A percentile compares a stretch with the other conserved stretches of the same genome.
phyloP scores from a whole-genome alignment of 2,113 vertebrate genomes.

The Leptosomus discolor region DNA sequence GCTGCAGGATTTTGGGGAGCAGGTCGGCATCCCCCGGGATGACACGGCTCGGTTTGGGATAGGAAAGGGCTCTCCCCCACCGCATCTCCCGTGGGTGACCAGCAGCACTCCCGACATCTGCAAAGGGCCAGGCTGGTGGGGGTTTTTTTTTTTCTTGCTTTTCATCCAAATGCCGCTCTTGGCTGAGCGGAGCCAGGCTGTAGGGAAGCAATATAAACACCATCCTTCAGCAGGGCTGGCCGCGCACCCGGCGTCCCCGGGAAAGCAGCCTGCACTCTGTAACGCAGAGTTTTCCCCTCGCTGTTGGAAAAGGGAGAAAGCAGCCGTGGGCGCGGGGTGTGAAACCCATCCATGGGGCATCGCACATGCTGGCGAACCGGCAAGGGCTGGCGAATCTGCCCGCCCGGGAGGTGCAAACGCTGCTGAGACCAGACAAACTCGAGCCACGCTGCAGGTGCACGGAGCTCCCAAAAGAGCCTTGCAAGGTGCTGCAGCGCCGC shows the following conservation, averaged over 20 bases:
- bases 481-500: not conserved
- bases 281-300: not conserved
- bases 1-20: not conserved
- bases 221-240: not conserved
- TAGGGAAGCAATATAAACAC: constrained; percentile 21
- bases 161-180: not conserved
- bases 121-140: not conserved
- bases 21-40: fast-evolving
- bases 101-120: not conserved
- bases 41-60: not conserved
- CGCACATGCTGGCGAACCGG: fast-evolving
- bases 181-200: not conserved
- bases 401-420: fast-evolving
- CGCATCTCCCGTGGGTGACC: fast-evolving
- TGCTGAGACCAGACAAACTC: fast-evolving
- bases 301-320: not conserved
- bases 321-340: fast-evolving
- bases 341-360: fast-evolving
- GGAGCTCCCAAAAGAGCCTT: not conserved
- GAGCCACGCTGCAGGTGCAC: not conserved
- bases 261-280: not conserved
- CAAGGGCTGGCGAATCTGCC: fast-evolving
- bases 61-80: not conserved
- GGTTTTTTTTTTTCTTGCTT: not conserved
- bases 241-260: fast-evolving